Conservation (phyloP, 2,113 vertebrate species). For the Hippocampus mohnikei region DNA sequence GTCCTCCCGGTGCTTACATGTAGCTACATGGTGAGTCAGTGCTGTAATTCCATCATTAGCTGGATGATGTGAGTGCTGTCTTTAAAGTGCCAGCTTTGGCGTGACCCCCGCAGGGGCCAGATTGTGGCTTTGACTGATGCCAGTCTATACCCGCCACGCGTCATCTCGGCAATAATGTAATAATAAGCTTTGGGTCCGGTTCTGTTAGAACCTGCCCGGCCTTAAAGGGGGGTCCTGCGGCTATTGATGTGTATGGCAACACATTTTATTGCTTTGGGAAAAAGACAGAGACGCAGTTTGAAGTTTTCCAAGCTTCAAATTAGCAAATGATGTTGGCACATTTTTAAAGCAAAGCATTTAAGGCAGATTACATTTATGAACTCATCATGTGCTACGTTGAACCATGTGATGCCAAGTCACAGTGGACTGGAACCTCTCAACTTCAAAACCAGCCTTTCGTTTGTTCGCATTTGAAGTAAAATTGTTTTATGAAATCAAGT, state of each 20-base stretch:
- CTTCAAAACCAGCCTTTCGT: not conserved
- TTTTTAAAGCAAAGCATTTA: constrained; percentile 2
- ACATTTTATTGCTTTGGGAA: constrained; percentile 2
- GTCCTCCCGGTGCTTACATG: constrained; percentile 67
- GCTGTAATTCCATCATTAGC: constrained; percentile 79
- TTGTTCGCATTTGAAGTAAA: not conserved
- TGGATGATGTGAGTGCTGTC: constrained; percentile 72
- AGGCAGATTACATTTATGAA: constrained; percentile 2
- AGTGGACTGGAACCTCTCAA: not conserved
- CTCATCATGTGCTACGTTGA: constrained; percentile 2
- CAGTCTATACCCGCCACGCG: constrained; percentile 58
- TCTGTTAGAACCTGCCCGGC: constrained; percentile 31
- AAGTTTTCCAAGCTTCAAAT: constrained; percentile 11
- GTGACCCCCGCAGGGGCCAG: constrained; percentile 61
- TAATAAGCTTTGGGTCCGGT: constrained; percentile 47
- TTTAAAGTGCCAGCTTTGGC: constrained; percentile 69
- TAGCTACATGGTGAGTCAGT: constrained; percentile 76
- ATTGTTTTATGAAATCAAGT: not conserved
- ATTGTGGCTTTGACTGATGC: constrained; percentile 67
- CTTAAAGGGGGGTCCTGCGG: constrained; percentile 23
- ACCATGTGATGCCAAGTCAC: not conserved
- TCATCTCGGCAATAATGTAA: constrained; percentile 37
- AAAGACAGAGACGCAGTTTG: not conserved
- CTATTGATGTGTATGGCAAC: constrained; percentile 16
- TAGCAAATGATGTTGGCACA: constrained; percentile 11